A percentile compares a stretch with the other conserved stretches of the same genome.
phyloP scores from a whole-genome alignment of 30 jellyfish, hydroid and myxozoan species.

The Cassiopea andromeda region DNA sequence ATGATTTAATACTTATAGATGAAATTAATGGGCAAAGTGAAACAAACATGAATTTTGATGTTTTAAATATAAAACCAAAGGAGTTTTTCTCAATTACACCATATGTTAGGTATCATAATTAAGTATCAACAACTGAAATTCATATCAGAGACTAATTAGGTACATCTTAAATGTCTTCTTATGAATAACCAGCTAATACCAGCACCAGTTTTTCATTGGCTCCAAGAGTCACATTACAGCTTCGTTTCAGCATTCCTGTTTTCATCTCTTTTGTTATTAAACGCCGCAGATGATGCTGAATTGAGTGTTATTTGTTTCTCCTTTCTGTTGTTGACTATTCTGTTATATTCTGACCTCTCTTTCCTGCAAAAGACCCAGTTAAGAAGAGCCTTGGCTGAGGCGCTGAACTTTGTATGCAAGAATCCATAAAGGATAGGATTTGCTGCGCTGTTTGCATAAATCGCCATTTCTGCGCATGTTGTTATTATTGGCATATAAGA shows the following conservation, averaged over 20 bases:
- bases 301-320: slow-evolving; percentile 22
- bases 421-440: slow-evolving; percentile 81
- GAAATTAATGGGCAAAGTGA: no score
- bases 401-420: slow-evolving; percentile 72
- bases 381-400: slow-evolving; percentile 46
- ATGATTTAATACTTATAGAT: no score
- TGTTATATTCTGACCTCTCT: slow-evolving; percentile 42
- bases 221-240: background rate
- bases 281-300: slow-evolving; percentile 8
- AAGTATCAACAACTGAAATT: no score
- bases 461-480: slow-evolving; percentile 70
- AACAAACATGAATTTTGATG: no score
- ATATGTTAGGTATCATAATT: no score
- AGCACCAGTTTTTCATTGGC: no score
- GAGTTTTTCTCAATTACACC: no score
- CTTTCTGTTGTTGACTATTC: slow-evolving; percentile 10
- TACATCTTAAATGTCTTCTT: no score
- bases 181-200: no score
- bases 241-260: background rate
- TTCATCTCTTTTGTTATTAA: background rate
- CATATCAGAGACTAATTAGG: no score
- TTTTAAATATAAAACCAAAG: no score
- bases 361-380: slow-evolving; percentile 50
- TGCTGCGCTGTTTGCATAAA: slow-evolving; percentile 76
- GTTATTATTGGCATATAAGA: slow-evolving; percentile 74